phyloP scores from a whole-genome alignment of 2,113 vertebrate species.

The Phycodurus eques region DNA sequence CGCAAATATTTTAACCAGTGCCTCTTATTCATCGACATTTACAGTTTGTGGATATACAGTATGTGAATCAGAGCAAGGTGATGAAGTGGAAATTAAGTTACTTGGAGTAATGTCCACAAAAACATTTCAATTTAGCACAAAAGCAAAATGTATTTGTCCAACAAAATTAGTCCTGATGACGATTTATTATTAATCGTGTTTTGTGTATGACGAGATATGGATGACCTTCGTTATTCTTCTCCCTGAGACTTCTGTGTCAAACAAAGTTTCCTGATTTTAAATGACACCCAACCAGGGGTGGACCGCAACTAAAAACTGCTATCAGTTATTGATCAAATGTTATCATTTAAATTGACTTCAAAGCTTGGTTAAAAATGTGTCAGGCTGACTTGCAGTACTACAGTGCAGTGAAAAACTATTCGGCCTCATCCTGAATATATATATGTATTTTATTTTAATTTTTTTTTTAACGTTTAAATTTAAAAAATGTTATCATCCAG shows the following conservation, averaged over 20 bases:
- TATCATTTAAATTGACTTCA: conserved; percentile 14
- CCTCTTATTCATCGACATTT: conserved; percentile 77
- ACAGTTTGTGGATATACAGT: conserved; percentile 14
- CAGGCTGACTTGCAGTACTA: too few species aligned
- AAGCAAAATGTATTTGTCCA: too few species aligned
- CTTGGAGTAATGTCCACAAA: not conserved
- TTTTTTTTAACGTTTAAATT: too few species aligned
- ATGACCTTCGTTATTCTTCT: conserved; percentile 14
- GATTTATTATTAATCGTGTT: conserved; percentile 77
- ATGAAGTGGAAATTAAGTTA: not conserved
- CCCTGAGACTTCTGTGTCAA: not conserved
- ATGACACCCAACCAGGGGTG: not conserved
- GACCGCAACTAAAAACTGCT: not conserved
- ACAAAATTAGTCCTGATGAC: conserved; percentile 27
- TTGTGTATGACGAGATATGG: conserved; percentile 70
- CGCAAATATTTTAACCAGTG: conserved; percentile 83
- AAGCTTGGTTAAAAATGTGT: not conserved
- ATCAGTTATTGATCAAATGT: too few species aligned
- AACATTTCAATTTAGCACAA: too few species aligned
- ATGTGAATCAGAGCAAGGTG: not conserved
- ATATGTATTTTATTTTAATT: too few species aligned
- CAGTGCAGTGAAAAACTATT: too few species aligned
- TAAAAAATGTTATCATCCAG: too few species aligned
- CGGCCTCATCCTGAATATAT: too few species aligned
- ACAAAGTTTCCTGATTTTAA: not conserved